phyloP scores from a whole-genome alignment of 2,888 invertebrate genomes.

The Ophion slaviceki region DNA sequence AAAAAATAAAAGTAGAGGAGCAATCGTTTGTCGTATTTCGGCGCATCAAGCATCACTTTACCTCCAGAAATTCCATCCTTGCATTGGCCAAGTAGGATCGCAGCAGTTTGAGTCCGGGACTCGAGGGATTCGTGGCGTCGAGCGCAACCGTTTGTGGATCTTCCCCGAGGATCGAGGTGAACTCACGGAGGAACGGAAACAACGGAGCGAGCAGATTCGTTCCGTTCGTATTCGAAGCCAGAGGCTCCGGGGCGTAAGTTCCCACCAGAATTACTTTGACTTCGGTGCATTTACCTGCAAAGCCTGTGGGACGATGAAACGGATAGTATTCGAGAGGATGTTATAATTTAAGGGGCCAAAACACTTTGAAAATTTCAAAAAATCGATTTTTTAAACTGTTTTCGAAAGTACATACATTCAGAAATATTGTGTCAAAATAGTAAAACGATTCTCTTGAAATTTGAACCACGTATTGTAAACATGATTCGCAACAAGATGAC shows the following conservation, averaged over 20 bases:
- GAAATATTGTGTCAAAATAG: too few species aligned
- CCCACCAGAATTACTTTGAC: conserved; percentile 81
- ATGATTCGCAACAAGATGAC: too few species aligned
- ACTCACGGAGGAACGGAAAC: conserved; percentile 80
- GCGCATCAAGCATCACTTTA: conserved; percentile 65
- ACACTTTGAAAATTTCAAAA: too few species aligned
- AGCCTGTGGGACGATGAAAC: conserved; percentile 72
- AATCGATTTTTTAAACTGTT: too few species aligned
- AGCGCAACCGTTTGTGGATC: conserved; percentile 80
- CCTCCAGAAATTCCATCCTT: conserved; percentile 81
- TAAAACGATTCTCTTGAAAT: too few species aligned
- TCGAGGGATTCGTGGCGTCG: conserved; percentile 82
- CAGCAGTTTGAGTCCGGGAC: conserved; percentile 81
- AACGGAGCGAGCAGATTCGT: conserved; percentile 79
- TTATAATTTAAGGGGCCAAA: too few species aligned
- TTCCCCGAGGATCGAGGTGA: conserved; percentile 79
- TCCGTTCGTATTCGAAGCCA: conserved; percentile 77
- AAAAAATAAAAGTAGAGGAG: conserved; percentile 12
- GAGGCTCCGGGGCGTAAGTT: conserved; percentile 81
- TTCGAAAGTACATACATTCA: too few species aligned
- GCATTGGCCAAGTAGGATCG: conserved; percentile 79
- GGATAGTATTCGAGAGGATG: background rate
- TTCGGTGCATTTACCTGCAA: conserved; percentile 80
- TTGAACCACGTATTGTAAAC: too few species aligned
- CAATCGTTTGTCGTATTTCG: background rate